Conservation (phyloP, 30 jellyfish, hydroid and myxozoan species). For the Aurelia aurita complex sp. Pacific region DNA sequence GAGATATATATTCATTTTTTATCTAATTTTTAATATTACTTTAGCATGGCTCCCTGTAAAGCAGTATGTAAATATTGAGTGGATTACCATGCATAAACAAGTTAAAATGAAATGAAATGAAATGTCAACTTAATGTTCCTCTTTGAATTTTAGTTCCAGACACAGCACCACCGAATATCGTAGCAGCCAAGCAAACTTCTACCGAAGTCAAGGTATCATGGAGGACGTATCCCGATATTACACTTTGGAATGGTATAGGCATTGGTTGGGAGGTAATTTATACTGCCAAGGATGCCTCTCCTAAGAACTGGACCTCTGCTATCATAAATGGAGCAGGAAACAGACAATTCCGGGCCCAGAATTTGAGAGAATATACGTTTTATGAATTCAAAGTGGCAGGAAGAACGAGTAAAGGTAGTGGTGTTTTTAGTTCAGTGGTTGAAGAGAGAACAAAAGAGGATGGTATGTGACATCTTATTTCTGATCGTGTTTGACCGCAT, state of each 20-base stretch:
- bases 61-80: too few species aligned
- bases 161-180: slow-evolving; percentile 21
- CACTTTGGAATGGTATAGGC: slow-evolving; percentile 35
- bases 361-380: slow-evolving; percentile 15
- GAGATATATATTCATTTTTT: too few species aligned
- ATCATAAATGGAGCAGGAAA: slow-evolving; percentile 4
- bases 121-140: neutral
- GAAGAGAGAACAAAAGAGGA: slow-evolving; percentile 68
- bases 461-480: slow-evolving; percentile 16
- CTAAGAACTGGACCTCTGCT: slow-evolving; percentile 8
- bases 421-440: slow-evolving; percentile 33
- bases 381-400: slow-evolving; percentile 58
- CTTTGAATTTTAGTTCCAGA: slow-evolving; percentile 25
- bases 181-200: slow-evolving; percentile 9
- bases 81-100: too few species aligned
- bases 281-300: slow-evolving; percentile 15
- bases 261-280: slow-evolving; percentile 19
- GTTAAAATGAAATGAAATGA: too few species aligned
- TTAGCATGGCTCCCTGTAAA: too few species aligned
- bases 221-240: neutral
- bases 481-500: neutral
- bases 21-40: too few species aligned
- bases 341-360: slow-evolving; percentile 1
- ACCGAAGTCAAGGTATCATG: slow-evolving; percentile 9
- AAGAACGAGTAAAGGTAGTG: slow-evolving; percentile 53